A percentile compares a stretch with the other conserved stretches of the same genome.
These are phyloP conservation scores for Zoanthus sansibaricus DNA, from an alignment of 92 coral and sea anemone species.

Conservation along the genomic window DNA sequence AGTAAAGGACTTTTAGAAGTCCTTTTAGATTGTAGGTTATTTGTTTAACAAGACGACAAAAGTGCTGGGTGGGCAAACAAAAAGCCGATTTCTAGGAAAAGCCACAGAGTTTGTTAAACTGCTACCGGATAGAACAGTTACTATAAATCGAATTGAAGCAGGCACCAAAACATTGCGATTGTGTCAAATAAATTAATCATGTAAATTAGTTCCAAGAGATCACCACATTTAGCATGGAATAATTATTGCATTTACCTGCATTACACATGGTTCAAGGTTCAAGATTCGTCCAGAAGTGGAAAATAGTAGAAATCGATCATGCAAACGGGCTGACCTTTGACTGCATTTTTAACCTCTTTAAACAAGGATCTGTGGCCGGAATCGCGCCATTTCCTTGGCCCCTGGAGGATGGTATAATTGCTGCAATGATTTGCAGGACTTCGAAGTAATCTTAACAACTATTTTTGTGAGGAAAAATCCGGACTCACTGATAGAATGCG, in stretches of 20 bases:
- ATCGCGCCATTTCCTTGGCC: conserved; percentile 28
- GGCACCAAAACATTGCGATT: too few species aligned
- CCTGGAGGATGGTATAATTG: conserved; percentile 31
- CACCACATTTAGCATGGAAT: too few species aligned
- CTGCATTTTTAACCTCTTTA: not conserved
- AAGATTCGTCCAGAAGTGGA: not conserved
- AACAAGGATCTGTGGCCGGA: conserved; percentile 9
- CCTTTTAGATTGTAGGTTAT: too few species aligned
- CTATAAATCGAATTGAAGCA: too few species aligned
- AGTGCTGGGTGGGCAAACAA: too few species aligned
- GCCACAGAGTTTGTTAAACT: too few species aligned
- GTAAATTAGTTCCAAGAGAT: too few species aligned
- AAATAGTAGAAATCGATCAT: conserved; percentile 31
- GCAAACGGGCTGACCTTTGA: conserved; percentile 37
- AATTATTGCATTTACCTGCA: not conserved
- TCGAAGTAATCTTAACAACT: conserved; percentile 16
- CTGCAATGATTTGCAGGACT: conserved; percentile 32
- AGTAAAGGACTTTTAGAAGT: too few species aligned
- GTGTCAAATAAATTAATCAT: too few species aligned
- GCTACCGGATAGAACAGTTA: too few species aligned
- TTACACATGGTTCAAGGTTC: not conserved
- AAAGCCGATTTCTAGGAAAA: too few species aligned
- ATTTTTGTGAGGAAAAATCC: conserved; percentile 30
- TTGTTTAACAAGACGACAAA: too few species aligned
- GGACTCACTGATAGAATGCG: conserved; percentile 20